These are phyloP conservation scores for Babyrousa celebensis DNA, from an alignment of 2,797 vertebrate species.

Conservation along the genomic window DNA sequence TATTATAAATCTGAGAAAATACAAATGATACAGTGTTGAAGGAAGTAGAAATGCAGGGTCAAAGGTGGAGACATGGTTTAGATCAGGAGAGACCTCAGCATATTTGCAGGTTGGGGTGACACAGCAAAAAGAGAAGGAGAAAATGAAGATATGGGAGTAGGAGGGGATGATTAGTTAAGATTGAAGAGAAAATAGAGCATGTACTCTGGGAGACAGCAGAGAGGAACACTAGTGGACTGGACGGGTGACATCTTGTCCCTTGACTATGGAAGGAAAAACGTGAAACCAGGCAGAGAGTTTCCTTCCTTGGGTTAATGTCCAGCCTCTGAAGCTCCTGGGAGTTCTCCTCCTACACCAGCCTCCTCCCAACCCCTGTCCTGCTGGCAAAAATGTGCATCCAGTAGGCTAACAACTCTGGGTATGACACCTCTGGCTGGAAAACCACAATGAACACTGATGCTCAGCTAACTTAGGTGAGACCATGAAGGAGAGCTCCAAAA, in stretches of 20 bases:
- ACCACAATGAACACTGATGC: neutral
- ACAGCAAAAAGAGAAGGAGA: neutral
- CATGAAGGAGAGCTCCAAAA: neutral
- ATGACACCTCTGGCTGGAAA: neutral
- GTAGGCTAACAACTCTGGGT: neutral
- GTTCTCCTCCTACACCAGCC: neutral
- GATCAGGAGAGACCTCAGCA: neutral
- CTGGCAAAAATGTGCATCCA: neutral
- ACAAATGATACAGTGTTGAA: neutral
- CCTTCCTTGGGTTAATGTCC: neutral
- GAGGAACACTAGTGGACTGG: neutral
- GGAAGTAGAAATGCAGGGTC: neutral
- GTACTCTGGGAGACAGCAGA: neutral
- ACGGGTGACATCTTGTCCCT: neutral
- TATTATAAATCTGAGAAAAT: constrained; percentile 1
- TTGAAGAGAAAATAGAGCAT: neutral
- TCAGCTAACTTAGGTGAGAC: neutral
- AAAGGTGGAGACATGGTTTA: neutral
- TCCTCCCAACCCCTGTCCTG: neutral
- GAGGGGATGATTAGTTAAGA: neutral
- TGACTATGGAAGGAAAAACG: neutral
- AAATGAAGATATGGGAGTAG: neutral
- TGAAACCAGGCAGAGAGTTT: neutral
- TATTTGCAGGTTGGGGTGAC: neutral
- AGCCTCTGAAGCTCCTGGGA: neutral